Conservation (phyloP, 2,113 vertebrate genomes). For the Uropsilus gracilis region DNA sequence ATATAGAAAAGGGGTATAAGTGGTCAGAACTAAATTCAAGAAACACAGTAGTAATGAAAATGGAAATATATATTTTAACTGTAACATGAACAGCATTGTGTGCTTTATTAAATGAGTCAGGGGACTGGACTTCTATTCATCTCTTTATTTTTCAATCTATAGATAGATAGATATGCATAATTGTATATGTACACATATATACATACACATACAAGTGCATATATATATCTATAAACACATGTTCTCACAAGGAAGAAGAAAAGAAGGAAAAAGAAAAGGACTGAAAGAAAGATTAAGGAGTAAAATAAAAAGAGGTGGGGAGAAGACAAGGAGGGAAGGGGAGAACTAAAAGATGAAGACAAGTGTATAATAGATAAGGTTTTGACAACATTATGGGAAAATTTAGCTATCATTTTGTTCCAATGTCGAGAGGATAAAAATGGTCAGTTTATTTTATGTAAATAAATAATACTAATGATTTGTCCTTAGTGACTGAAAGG, state of each 20-base stretch:
- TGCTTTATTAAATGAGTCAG: neutral
- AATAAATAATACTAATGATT: neutral
- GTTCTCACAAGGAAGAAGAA: neutral
- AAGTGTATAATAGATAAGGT: too few relatives aligned
- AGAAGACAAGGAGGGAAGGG: accelerated
- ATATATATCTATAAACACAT: too few relatives aligned
- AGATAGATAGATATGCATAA: accelerated
- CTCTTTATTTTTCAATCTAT: neutral
- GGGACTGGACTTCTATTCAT: neutral
- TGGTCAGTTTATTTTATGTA: neutral
- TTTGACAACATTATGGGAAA: neutral
- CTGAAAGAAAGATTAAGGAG: neutral
- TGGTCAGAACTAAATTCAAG: neutral
- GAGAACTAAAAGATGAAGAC: too few relatives aligned
- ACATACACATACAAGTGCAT: neutral
- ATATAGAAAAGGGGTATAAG: neutral
- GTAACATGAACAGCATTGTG: neutral
- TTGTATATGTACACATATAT: accelerated
- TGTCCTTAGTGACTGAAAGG: neutral
- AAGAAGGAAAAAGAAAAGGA: neutral
- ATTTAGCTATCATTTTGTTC: neutral
- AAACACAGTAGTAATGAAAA: neutral
- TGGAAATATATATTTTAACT: neutral
- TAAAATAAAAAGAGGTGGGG: neutral
- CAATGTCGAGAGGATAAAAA: neutral